Evolutionary conservation across 2,113 vertebrate species (phyloP).

Genomic region (Sciurus niger): DNA sequence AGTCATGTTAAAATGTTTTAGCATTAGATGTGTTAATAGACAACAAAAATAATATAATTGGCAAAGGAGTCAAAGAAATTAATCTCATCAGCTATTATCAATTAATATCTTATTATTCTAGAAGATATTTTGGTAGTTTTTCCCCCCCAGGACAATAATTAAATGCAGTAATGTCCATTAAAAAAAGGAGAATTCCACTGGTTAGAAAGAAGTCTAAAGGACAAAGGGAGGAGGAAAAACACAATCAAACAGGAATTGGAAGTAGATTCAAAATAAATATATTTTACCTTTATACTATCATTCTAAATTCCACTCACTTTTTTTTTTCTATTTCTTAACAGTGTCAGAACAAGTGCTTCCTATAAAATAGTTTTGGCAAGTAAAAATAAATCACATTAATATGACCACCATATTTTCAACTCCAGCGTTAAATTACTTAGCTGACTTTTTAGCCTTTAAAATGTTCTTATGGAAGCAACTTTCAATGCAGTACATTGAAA

Average conservation of each 20-base stretch:
- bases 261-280: neutral
- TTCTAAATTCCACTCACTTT: neutral
- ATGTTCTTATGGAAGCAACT: neutral
- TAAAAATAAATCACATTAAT: neutral
- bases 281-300: neutral
- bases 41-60: neutral
- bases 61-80: neutral
- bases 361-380: conserved; percentile 32
- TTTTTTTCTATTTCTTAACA: conserved; percentile 22
- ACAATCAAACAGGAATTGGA: neutral
- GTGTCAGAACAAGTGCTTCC: conserved; percentile 21
- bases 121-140: neutral
- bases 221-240: neutral
- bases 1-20: neutral
- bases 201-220: neutral
- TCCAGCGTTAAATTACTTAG: conserved; percentile 47
- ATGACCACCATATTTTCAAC: neutral
- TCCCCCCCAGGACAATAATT: neutral
- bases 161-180: neutral
- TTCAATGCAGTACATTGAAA: neutral
- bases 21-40: neutral
- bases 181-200: neutral
- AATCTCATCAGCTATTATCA: neutral
- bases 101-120: neutral
- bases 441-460: neutral